These are phyloP conservation scores for Lepidotrigona ventralis DNA, from an alignment of 1,140 invertebrate genomes.

Conservation along the genomic window DNA sequence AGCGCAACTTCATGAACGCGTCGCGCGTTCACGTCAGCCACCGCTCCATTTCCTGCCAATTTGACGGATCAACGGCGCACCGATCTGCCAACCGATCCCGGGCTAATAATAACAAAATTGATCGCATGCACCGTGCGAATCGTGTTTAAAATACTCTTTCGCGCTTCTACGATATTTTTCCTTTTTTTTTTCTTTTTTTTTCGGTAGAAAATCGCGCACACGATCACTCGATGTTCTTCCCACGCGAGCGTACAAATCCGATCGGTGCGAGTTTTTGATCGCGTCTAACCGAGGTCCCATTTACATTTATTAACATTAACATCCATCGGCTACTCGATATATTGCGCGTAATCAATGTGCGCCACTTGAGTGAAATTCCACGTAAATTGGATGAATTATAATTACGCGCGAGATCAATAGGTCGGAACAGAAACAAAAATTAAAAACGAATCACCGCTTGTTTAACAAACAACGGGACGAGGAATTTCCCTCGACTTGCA, in stretches of 20 bases:
- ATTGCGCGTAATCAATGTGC: conserved; percentile 1
- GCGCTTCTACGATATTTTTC: too few relatives aligned
- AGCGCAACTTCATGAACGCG: conserved; percentile 67
- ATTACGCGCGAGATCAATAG: background rate
- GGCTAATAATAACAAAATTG: conserved; percentile 39
- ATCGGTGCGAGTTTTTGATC: background rate
- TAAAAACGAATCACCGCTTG: background rate
- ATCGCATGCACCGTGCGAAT: background rate
- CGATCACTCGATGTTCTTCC: background rate
- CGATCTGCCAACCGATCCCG: conserved; percentile 27
- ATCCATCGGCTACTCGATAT: background rate
- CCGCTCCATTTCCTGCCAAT: conserved; percentile 61
- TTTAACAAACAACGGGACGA: background rate
- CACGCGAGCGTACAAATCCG: too few relatives aligned
- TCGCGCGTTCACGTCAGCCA: conserved; percentile 35
- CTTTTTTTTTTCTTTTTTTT: background rate
- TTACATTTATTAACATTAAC: conserved; percentile 2
- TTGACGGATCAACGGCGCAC: conserved; percentile 43
- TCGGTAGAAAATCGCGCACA: background rate
- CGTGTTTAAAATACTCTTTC: background rate
- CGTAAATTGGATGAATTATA: conserved; percentile 4
- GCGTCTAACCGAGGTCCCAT: background rate
- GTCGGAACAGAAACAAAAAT: background rate
- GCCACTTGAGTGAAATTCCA: background rate
- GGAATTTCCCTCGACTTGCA: background rate